These are phyloP conservation scores for Labroides dimidiatus DNA, from an alignment of 2,797 vertebrate species.

Conservation along the genomic window DNA sequence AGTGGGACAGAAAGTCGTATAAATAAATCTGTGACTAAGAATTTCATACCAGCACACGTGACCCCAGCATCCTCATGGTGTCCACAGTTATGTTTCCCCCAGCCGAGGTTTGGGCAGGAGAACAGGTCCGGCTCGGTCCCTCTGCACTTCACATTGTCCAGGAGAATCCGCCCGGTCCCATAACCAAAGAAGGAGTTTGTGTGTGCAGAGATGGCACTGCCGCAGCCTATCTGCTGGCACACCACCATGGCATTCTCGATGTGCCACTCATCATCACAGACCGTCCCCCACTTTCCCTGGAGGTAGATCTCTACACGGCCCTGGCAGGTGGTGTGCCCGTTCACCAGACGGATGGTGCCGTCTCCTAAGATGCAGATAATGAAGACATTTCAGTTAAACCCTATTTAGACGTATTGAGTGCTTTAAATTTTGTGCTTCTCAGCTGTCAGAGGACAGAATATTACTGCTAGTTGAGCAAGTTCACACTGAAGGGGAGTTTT, in stretches of 20 bases:
- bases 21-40: too few species aligned
- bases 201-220: conserved; percentile 83
- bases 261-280: conserved; percentile 96
- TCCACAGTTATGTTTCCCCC: conserved; percentile 96
- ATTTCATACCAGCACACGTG: conserved; percentile 86
- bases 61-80: conserved; percentile 96
- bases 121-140: conserved; percentile 85
- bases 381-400: background rate
- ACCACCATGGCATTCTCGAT: conserved; percentile 88
- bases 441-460: too few species aligned
- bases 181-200: conserved; percentile 93
- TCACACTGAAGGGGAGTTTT: too few species aligned
- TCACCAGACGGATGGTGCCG: conserved; percentile 88
- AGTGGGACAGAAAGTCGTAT: too few species aligned
- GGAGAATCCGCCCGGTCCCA: conserved; percentile 89
- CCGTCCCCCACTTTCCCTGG: conserved; percentile 91
- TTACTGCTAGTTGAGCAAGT: too few species aligned
- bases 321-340: conserved; percentile 86
- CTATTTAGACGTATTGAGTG: background rate
- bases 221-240: conserved; percentile 92
- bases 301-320: conserved; percentile 95
- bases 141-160: conserved; percentile 94
- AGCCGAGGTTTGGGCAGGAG: conserved; percentile 90
- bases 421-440: too few species aligned
- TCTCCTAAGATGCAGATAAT: conserved; percentile 80